A percentile compares a stretch with the other conserved stretches of the same genome.
Evolutionary conservation across 2,797 vertebrate genomes (phyloP).

Genomic region (Pangasius krempfi): DNA sequence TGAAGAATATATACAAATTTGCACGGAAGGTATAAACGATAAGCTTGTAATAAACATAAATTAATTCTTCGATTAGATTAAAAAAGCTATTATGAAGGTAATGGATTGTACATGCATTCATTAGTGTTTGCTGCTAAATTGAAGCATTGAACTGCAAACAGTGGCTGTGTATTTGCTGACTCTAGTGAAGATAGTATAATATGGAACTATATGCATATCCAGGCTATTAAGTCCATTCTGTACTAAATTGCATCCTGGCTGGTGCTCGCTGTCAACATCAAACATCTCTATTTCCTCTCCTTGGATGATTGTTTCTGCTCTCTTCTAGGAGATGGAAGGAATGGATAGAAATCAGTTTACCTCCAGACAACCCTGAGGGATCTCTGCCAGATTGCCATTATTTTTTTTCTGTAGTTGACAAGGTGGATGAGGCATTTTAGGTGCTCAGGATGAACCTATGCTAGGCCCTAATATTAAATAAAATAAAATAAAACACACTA

Average conservation of each 20-base stretch:
- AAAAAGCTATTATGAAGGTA: slow-evolving; percentile 13
- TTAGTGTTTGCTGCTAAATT: neutral
- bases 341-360: slow-evolving; percentile 20
- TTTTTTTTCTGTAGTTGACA: slow-evolving; percentile 14
- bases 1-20: slow-evolving; percentile 31
- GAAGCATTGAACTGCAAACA: neutral
- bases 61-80: slow-evolving; percentile 14
- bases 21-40: neutral
- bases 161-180: neutral
- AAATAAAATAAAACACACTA: neutral
- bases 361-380: neutral
- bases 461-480: neutral
- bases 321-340: slow-evolving; percentile 75
- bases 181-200: slow-evolving; percentile 7
- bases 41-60: slow-evolving; percentile 9
- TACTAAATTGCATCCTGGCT: slow-evolving; percentile 63
- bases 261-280: slow-evolving; percentile 87
- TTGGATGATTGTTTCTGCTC: slow-evolving; percentile 83
- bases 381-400: slow-evolving; percentile 16
- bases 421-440: neutral
- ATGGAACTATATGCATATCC: neutral
- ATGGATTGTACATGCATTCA: slow-evolving; percentile 8
- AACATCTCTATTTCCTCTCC: slow-evolving; percentile 89
- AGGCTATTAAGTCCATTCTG: slow-evolving; percentile 79
- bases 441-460: neutral